Evolutionary conservation across 2,888 invertebrate species (phyloP).

Genomic region (Melieria omissa): DNA sequence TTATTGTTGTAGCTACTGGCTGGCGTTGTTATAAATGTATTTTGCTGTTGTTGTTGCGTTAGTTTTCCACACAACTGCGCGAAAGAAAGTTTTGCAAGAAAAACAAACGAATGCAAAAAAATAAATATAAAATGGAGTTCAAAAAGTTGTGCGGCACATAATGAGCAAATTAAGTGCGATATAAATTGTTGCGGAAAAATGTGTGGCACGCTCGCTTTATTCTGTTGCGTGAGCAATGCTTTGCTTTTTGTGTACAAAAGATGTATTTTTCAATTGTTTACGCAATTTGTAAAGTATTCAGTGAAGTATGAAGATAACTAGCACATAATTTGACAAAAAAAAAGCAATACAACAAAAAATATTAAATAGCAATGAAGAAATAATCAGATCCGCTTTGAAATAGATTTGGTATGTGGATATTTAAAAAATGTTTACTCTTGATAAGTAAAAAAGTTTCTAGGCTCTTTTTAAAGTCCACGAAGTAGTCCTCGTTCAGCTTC

Average conservation of each 20-base stretch:
- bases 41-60: no score
- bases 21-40: neutral
- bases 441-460: constrained; percentile 55
- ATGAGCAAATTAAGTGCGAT: constrained; percentile 28
- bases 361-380: no score
- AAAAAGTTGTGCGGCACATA: constrained; percentile 26
- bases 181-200: constrained; percentile 11
- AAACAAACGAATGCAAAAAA: neutral
- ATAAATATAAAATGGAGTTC: constrained; percentile 8
- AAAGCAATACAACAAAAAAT: no score
- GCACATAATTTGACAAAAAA: no score
- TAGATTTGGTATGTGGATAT: no score
- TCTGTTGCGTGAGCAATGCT: neutral
- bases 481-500: constrained; percentile 84
- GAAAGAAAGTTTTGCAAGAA: neutral
- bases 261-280: no score
- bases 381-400: no score
- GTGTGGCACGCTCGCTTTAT: neutral
- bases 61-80: neutral
- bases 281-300: no score
- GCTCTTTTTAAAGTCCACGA: constrained; percentile 92
- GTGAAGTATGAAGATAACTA: no score
- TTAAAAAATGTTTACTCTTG: no score
- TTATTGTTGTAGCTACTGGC: neutral
- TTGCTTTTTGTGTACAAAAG: no score